Evolutionary conservation across 2,888 invertebrate species (phyloP), one percentile per base, ranked within the genome.

Genomic region (Calameuta idolon): DNA sequence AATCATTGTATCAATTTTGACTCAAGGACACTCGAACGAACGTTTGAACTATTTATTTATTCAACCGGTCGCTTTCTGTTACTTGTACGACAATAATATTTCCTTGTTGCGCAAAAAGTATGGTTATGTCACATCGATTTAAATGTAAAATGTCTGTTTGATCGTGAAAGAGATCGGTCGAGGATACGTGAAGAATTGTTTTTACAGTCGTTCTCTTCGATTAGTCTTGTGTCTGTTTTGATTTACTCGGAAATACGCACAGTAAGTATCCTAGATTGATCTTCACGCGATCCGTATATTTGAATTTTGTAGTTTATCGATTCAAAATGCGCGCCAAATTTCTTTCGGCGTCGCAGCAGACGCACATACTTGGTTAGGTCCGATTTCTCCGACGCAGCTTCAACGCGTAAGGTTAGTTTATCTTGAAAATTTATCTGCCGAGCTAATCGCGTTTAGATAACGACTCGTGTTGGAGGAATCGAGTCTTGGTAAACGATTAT

Each of bases 71-170:
- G 23, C 23, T 23, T 55, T 55, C 33, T 75, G 23, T 77, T 69
- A 75, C 12, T 77, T 77, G 71, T 77, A 75, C 77, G 75, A 77
- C 77, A 77, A 77, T 77, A 77, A 77, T 11, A 69, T 40, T 77
- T 75, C 1, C 69, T 23, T 23, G 55, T 9, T 23, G 23, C 5
- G 55, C 23, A 9, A 9, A 55, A 23, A 23, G 5, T 23, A 23
- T 55, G 55, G 9, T 55, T 23, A 23, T 9, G 23, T 55, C 9
- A 9, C 9, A 9, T 55, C 23, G 2, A 55, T 55, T 55, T 2
- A 9, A 23, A 55, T 2, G 23, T 55, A 55, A 55, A 5, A 23
- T 23, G 23, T 55, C 55, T 15, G 23, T 55, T 23, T 1, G 55
- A 55, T 55, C 55, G 2, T 23, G 9, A 15, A 55, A 55, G 23